These are phyloP conservation scores for Alloscopus bannaensis DNA, from an alignment of 2,888 invertebrate species.

Conservation along the genomic window DNA sequence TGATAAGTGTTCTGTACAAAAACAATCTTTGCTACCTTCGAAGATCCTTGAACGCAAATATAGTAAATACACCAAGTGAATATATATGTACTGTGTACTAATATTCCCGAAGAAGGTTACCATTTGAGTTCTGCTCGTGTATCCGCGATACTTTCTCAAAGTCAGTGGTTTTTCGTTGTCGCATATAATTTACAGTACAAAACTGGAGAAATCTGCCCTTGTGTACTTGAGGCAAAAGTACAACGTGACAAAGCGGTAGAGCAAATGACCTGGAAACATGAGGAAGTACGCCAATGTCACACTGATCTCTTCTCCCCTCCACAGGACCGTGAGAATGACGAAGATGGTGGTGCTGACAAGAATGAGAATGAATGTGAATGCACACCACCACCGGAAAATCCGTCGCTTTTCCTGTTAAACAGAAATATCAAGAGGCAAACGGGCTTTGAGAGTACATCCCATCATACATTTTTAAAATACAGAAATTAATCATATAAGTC, in stretches of 20 bases:
- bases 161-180: no score
- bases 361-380: slow-evolving; percentile 41
- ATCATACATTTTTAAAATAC: no score
- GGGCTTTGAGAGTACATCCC: no score
- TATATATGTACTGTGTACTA: no score
- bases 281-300: slow-evolving; percentile 45
- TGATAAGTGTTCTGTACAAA: no score
- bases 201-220: slow-evolving; percentile 45
- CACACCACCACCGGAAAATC: slow-evolving; percentile 46
- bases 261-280: slow-evolving; percentile 51
- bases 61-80: no score
- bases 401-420: slow-evolving; percentile 34
- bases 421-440: no score
- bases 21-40: no score
- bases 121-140: no score
- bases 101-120: no score
- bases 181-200: slow-evolving; percentile 38
- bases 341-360: slow-evolving; percentile 43
- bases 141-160: no score
- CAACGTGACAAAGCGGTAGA: slow-evolving; percentile 43
- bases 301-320: slow-evolving; percentile 53
- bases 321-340: slow-evolving; percentile 41
- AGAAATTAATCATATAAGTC: background rate
- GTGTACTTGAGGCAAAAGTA: slow-evolving; percentile 52
- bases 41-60: no score